Percentiles rank a stretch among this genome's conserved stretches.
Evolutionary conservation across 2,113 vertebrate genomes (phyloP).

Genomic region (Oxygymnocypris stewartii): DNA sequence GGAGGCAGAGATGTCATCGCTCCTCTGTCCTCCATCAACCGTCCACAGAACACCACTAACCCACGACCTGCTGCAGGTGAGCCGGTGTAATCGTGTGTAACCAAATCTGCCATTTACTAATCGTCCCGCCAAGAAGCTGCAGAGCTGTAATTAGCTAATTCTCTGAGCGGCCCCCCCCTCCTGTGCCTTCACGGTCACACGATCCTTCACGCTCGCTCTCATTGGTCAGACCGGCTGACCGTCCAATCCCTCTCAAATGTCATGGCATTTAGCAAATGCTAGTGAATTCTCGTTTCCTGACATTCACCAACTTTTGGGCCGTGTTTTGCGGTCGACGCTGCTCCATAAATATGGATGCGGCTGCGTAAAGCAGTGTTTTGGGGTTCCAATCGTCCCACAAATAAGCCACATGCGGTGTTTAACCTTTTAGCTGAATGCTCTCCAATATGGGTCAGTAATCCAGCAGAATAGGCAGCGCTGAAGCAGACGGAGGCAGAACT

Average conservation of each 20-base stretch:
- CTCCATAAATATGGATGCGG: conserved; percentile 76
- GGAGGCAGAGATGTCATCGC: conserved; percentile 78
- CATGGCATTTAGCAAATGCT: conserved; percentile 83
- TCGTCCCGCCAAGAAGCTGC: conserved; percentile 53
- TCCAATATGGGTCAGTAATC: conserved; percentile 79
- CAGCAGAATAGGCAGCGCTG: conserved; percentile 69
- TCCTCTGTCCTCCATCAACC: conserved; percentile 64
- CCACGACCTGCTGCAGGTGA: conserved; percentile 70
- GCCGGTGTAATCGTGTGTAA: conserved; percentile 63
- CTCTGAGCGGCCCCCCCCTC: conserved; percentile 45
- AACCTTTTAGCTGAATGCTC: conserved; percentile 75
- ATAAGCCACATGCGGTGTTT: conserved; percentile 68
- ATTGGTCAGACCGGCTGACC: conserved; percentile 66
- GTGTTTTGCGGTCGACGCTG: conserved; percentile 60
- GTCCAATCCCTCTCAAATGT: conserved; percentile 76
- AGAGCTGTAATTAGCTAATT: conserved; percentile 66
- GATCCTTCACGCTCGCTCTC: conserved; percentile 61
- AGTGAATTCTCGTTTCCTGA: conserved; percentile 77
- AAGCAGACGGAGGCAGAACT: conserved; percentile 70
- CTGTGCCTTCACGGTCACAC: conserved; percentile 59
- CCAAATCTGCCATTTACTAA: conserved; percentile 59
- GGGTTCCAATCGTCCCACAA: conserved; percentile 51
- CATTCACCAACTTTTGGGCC: conserved; percentile 79
- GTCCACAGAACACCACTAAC: conserved; percentile 58
- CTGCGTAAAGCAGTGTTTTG: conserved; percentile 64